phyloP scores from a whole-genome alignment of 2,113 vertebrate genomes.

The Raja brachyura region DNA sequence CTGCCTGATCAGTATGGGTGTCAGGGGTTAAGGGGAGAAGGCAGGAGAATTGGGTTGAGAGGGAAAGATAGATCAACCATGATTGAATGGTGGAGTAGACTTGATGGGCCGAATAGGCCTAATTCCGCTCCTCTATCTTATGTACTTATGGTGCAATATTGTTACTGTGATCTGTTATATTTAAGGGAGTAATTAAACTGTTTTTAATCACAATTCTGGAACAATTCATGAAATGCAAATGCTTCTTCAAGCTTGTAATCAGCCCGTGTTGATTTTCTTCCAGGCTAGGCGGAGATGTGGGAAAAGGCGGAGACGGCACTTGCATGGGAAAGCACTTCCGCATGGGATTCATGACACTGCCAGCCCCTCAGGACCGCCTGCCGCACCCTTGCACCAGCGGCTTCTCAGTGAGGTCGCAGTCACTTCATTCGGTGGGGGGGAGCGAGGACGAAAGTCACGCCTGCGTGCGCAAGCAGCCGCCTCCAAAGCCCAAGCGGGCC shows the following conservation, averaged over 20 bases:
- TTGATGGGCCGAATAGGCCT: no score
- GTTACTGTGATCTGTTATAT: no score
- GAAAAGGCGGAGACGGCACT: constrained; percentile 67
- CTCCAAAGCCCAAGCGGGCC: constrained; percentile 89
- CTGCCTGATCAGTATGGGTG: no score
- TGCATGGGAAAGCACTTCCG: constrained; percentile 86
- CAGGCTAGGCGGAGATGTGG: constrained; percentile 85
- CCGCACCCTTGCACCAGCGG: constrained; percentile 75
- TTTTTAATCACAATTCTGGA: neutral
- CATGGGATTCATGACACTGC: constrained; percentile 97
- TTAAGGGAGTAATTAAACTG: neutral
- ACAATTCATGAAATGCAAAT: neutral
- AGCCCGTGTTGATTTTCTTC: constrained; percentile 39
- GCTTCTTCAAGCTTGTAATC: neutral
- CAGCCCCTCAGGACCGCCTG: constrained; percentile 83
- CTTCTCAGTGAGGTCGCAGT: constrained; percentile 89
- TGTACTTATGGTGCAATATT: no score
- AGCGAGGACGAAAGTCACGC: constrained; percentile 71
- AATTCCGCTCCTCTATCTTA: no score
- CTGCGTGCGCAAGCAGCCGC: constrained; percentile 80
- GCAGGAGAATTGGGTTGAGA: no score
- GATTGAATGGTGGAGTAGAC: no score
- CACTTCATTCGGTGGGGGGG: constrained; percentile 87
- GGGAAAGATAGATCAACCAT: no score
- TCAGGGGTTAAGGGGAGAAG: no score